Base-by-base conservation (phyloP, 2,888 invertebrate species). In the Myopa tessellatipennis region DNA sequence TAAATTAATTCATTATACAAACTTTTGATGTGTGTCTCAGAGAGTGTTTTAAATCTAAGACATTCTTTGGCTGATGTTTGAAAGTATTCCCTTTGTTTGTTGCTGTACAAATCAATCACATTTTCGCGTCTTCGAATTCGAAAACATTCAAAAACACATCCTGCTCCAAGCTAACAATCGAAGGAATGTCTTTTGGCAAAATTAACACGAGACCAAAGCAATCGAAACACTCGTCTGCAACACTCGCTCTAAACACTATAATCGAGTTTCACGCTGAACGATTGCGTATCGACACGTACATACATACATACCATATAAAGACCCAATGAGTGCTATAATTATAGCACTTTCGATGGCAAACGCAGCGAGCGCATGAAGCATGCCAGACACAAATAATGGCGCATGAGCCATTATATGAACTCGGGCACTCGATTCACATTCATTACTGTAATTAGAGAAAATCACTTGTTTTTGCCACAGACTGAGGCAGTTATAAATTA, bases 401-500 rank as follows among this genome's bases (percentile, higher is more conserved):
- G 58, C 74, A 67, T 74, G 74, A 38, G 65, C 74, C n/a, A n/a
- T 58, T n/a, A 60, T 40, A 72, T 40, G 40, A 72, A 72, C 58
- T 38, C 58, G 18, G 38, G 26, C 55, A 52, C 34, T 18, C 58
- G 55, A 67, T 1, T 36, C 26, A 18, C 34, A 34, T 36, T 36
- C 38, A 34, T 67, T 52, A 74, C 74, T 55, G 45, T 74, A 74
- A 74, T 74, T 74, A 74, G 40, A 58, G 50, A 67, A 74, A 74
- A 67, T 65, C 74, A 74, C 74, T 74, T 74, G 74, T 67, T 73
- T 52, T 55, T n/a, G 38, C 67, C 58, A 34, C 74, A 68, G 58
- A 74, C 36, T 67, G 55, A 74, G 67, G 74, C 67, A 36, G 67
- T n/a, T 68, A n/a, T 40, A 26, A 73, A 55, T 50, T 74, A 68